phyloP scores from a whole-genome alignment of 2,113 vertebrate genomes.

The Ciconia boyciana region DNA sequence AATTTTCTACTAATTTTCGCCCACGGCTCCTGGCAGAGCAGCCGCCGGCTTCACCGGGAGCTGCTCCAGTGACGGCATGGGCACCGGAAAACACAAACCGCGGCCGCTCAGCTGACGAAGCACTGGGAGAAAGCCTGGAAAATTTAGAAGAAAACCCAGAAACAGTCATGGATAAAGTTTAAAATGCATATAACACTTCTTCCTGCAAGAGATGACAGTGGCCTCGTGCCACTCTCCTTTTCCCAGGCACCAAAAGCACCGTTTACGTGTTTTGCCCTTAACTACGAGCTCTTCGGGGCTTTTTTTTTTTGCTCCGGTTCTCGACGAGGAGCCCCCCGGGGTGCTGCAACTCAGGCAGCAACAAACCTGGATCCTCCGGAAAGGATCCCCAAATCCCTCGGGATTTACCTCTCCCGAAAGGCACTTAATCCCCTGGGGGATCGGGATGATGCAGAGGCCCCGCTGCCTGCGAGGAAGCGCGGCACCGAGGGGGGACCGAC shows the following conservation, averaged over 20 bases:
- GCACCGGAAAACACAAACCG: background rate
- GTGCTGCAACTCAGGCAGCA: background rate
- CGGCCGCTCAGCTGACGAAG: accelerated
- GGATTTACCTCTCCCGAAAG: background rate
- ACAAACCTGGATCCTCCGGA: background rate
- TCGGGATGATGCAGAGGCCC: background rate
- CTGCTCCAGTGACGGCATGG: accelerated
- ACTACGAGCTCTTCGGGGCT: background rate
- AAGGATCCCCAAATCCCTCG: background rate
- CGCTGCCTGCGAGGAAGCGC: background rate
- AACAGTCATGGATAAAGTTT: background rate
- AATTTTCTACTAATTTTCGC: background rate
- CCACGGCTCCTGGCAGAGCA: background rate
- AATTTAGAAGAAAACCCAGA: background rate
- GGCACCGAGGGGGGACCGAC: background rate
- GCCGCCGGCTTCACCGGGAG: background rate
- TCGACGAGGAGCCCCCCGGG: background rate
- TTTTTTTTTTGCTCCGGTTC: too few relatives aligned
- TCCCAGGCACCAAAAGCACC: background rate
- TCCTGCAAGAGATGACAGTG: accelerated
- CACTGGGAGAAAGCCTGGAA: background rate
- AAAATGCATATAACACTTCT: background rate
- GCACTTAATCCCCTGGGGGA: too few relatives aligned
- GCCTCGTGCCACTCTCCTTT: background rate
- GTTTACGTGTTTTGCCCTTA: background rate